Evolutionary conservation across 2,113 vertebrate species (phyloP), one percentile per base, ranked within the genome.

Genomic region (Barbus barbus): DNA sequence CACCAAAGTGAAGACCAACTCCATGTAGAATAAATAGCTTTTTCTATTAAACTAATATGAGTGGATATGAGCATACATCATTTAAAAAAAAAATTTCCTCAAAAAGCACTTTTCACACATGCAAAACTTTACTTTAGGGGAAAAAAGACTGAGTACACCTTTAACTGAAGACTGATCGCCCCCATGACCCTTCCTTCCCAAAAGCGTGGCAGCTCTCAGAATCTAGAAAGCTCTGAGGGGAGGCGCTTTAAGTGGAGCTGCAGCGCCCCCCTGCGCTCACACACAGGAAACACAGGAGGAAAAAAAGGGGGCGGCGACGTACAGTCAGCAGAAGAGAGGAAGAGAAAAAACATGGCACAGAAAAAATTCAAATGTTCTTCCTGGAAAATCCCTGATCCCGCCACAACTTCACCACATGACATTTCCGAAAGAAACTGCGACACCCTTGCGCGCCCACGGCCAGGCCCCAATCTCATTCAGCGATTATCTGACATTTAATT

Each of bases 341-440:
- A 81, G 82, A 87, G 61, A 88, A 87, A 63, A 87, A 88, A 86
- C 86, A 90, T 89, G 85, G 63, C 65, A 82, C 20, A 88, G 86
- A 83, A 89, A 86, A 91, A 90, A 93, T 93, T 94, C 92, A 93
- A 95, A 95, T 84, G 86, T 90, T 93, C 93, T 94, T 94, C 94
- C 93, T 92, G 94, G 92, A 94, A 95, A 93, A 87, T 87, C 89
- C 83, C 82, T 84, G 89, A 94, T 93, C 93, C 92, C 94, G 93
- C 93, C 94, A 95, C 94, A 95, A 95, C 91, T 94, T 92, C 88
- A 88, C 93, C 93, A 92, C 94, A 93, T 93, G 93, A 93, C 93
- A 94, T 90, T 87, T 90, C 74, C 81, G 83, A 92, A 90, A 90
- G 85, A 90, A 93, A 94, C 89, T 90, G 89, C 90, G 91, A 90